These are phyloP conservation scores for Lineus longissimus DNA, from an alignment of 1,140 invertebrate genomes.

Conservation along the genomic window DNA sequence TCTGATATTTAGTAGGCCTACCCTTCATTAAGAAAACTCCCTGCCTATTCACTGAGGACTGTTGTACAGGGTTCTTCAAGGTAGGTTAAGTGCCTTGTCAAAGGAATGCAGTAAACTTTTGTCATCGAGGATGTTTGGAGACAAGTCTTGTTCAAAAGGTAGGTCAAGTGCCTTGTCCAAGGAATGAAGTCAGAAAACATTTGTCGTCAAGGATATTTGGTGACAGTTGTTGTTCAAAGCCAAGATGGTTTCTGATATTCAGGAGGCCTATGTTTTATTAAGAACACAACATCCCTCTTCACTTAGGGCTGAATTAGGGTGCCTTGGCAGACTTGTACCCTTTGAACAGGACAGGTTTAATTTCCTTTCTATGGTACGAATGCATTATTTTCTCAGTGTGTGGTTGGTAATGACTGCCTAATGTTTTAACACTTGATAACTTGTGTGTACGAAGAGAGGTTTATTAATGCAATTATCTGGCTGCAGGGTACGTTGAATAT, in stretches of 20 bases:
- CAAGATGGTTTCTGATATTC: no score
- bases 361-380: no score
- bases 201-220: not conserved
- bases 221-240: no score
- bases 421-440: not conserved
- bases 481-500: conserved; percentile 68
- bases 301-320: no score
- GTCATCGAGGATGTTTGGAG: not conserved
- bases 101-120: not conserved
- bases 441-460: conserved; percentile 60
- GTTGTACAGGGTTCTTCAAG: conserved; percentile 78
- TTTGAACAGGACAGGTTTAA: no score
- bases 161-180: conserved; percentile 16
- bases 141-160: no score
- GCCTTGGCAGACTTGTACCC: no score
- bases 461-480: conserved; percentile 81
- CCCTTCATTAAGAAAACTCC: no score
- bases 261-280: no score
- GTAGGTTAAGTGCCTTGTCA: conserved; percentile 52
- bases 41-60: no score
- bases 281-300: no score
- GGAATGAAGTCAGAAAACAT: not conserved
- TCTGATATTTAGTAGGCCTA: no score
- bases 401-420: not conserved
- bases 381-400: not conserved